These are phyloP conservation scores for Ariopsis seemanni DNA, from an alignment of 2,113 vertebrate species.

Conservation along the genomic window DNA sequence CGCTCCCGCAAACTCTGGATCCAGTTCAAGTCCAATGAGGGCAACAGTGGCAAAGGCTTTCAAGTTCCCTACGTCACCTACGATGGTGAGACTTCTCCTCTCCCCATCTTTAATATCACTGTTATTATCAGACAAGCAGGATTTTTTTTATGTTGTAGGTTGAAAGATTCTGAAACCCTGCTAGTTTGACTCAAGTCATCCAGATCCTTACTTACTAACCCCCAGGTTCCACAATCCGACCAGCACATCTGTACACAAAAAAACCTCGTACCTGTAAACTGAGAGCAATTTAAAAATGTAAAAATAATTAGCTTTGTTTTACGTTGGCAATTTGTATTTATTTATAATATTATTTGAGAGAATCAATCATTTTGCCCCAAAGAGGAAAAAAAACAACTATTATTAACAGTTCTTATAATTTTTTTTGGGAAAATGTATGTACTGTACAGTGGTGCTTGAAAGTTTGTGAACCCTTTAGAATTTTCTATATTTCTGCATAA, in stretches of 20 bases:
- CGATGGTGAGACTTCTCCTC: slow-evolving; percentile 79
- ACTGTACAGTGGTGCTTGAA: too few species aligned
- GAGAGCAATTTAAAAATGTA: not conserved
- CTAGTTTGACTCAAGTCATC: not conserved
- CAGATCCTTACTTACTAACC: not conserved
- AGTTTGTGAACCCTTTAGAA: too few species aligned
- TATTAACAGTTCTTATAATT: not conserved
- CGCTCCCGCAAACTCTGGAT: slow-evolving; percentile 97
- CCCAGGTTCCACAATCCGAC: not conserved
- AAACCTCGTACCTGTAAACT: too few species aligned
- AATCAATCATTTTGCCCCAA: not conserved
- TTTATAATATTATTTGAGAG: not conserved
- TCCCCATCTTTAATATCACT: not conserved
- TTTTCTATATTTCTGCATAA: too few species aligned
- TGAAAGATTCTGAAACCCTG: not conserved
- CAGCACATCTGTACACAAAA: not conserved
- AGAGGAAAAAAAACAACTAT: not conserved
- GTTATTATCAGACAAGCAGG: not conserved
- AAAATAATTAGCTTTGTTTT: not conserved
- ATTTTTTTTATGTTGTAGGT: not conserved
- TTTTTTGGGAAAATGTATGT: not conserved
- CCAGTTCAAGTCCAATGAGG: slow-evolving; percentile 97
- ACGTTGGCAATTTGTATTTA: not conserved
- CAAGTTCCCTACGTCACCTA: slow-evolving; percentile 97
- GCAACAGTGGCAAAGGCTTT: slow-evolving; percentile 95